Base-by-base conservation (phyloP, 2,797 vertebrate species). In the Bradypodion ventrale region DNA sequence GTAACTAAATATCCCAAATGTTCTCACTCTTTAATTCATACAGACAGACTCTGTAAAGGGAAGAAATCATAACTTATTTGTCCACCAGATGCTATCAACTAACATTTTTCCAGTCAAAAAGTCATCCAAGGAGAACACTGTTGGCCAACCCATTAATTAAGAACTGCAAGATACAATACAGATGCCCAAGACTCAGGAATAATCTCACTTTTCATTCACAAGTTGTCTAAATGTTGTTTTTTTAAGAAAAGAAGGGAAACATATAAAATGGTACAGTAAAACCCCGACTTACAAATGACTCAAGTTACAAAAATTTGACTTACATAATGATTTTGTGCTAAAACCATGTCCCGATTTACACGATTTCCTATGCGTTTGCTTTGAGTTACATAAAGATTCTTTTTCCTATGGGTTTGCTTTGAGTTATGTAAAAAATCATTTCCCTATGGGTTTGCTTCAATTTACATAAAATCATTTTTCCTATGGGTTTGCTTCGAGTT, bases 61-160 rank as follows among this genome's bases (percentile, higher is more conserved):
- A 69, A 73, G 56, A 27, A 37, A 68, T 21, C 74, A 35, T 7
- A 66, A 8, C 35, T 23, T 12, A 19, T 0, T 49, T 75, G 75
- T 82, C 83, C 82, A 72, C 23, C n/a, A n/a, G 52, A 80, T 4
- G 81, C 4, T 2, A 65, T 79, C 2, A 12, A 44, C 42, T 6
- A 9, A 72, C 0, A 23, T 72, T 0, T 65, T 46, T 73, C 75
- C 12, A 0, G 1, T 0, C 32, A 37, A 68, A 73, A 82, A 84
- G 37, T 9, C 16, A 63, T 56, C 21, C 9, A 42, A 8, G 42
- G 78, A 66, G 75, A 87, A 85, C 52, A 68, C 0, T 56, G 37
- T 5, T 46, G 1, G n/a, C 29, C 27, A 2, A 6, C 1, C 8
- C 0, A 1, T 44, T 0, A 5, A 0, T 21, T 1, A 75, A 72